Evolutionary conservation across 1,140 invertebrate species (phyloP).

Genomic region (Scaptodrosophila lebanonensis): DNA sequence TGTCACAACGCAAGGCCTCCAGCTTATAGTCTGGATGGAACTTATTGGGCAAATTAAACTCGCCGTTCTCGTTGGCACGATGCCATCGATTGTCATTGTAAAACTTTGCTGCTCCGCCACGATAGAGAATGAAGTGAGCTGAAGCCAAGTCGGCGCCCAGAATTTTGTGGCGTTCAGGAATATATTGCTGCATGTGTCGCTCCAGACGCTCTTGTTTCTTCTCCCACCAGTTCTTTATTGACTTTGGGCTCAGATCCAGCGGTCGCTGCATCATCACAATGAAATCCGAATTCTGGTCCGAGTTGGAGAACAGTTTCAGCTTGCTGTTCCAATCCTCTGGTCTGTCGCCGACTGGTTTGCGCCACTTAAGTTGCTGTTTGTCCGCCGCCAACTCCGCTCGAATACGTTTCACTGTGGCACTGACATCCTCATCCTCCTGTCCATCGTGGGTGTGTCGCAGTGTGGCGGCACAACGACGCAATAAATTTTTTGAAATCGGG

Average conservation of each 20-base stretch:
- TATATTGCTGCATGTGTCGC: slow-evolving; percentile 77
- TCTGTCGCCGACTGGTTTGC: slow-evolving; percentile 75
- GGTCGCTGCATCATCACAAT: slow-evolving; percentile 78
- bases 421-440: slow-evolving; percentile 32
- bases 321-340: slow-evolving; percentile 76
- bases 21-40: slow-evolving; percentile 80
- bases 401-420: slow-evolving; percentile 54
- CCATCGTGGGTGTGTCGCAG: slow-evolving; percentile 20
- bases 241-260: slow-evolving; percentile 76
- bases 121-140: slow-evolving; percentile 84
- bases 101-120: slow-evolving; percentile 83
- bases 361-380: slow-evolving; percentile 77
- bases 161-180: slow-evolving; percentile 77
- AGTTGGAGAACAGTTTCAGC: slow-evolving; percentile 76
- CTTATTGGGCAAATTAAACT: slow-evolving; percentile 79
- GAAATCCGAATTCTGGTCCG: slow-evolving; percentile 72
- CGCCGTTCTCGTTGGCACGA: slow-evolving; percentile 77
- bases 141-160: slow-evolving; percentile 85
- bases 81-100: slow-evolving; percentile 80
- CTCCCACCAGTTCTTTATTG: slow-evolving; percentile 77
- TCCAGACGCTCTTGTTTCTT: slow-evolving; percentile 65
- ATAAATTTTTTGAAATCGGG: neutral
- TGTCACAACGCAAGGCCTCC: slow-evolving; percentile 83
- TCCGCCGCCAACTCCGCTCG: slow-evolving; percentile 58
- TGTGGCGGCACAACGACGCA: slow-evolving; percentile 10